A percentile compares a stretch with the other conserved stretches of the same genome.
These are phyloP conservation scores for Augiades crinisus DNA, from an alignment of 2,888 invertebrate species.

Conservation along the genomic window DNA sequence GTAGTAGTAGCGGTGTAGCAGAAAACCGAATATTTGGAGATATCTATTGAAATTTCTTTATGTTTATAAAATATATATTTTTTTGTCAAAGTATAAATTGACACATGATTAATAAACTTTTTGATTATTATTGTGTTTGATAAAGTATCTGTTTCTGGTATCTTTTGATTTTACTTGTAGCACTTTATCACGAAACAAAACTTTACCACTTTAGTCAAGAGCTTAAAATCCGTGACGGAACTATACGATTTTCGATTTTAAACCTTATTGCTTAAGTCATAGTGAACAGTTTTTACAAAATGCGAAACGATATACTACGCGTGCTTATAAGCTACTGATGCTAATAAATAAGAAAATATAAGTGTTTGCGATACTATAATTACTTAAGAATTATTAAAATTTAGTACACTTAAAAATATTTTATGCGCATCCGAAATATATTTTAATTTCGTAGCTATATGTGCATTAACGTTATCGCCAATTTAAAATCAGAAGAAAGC, in stretches of 20 bases:
- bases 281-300: slow-evolving; percentile 63
- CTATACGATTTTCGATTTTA: slow-evolving; percentile 42
- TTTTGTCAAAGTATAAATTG: too few species aligned
- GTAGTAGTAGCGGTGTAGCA: too few species aligned
- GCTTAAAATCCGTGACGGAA: neutral
- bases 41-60: too few species aligned
- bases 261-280: slow-evolving; percentile 58
- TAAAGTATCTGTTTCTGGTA: too few species aligned
- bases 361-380: slow-evolving; percentile 50
- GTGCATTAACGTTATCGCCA: neutral
- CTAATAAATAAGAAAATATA: slow-evolving; percentile 64
- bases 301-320: slow-evolving; percentile 60
- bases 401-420: slow-evolving; percentile 17
- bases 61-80: too few species aligned
- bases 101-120: too few species aligned
- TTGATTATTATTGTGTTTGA: too few species aligned
- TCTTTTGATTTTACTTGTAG: too few species aligned
- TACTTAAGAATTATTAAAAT: slow-evolving; percentile 47
- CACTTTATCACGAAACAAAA: too few species aligned
- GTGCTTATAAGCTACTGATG: slow-evolving; percentile 59
- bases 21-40: too few species aligned
- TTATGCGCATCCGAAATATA: neutral
- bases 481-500: neutral
- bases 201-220: too few species aligned
- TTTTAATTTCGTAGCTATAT: neutral